Conservation (phyloP, 2,113 vertebrate genomes). For the Zosterops lateralis region DNA sequence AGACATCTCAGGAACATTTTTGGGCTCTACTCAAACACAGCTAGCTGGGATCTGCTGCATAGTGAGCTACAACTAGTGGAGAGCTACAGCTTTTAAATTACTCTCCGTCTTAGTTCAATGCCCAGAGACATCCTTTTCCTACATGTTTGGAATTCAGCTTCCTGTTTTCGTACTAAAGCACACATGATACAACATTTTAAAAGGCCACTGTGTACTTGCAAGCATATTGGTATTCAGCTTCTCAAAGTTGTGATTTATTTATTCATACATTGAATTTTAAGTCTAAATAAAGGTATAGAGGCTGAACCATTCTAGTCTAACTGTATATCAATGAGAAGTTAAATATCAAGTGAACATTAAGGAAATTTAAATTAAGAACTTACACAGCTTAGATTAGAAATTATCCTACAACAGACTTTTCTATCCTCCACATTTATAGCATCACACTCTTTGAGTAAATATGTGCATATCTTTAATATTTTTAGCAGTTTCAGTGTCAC, state of each 20-base stretch:
- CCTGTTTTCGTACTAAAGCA: neutral
- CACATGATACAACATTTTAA: neutral
- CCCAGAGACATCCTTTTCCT: neutral
- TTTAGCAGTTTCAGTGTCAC: neutral
- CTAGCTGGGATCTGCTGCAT: neutral
- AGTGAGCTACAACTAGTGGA: neutral
- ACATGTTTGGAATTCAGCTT: neutral
- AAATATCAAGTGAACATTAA: neutral
- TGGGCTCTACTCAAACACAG: neutral
- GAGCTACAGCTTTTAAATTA: neutral
- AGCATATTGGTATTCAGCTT: neutral
- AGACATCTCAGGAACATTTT: neutral
- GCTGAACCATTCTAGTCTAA: neutral
- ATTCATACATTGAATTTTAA: neutral
- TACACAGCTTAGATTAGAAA: neutral
- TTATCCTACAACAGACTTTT: neutral
- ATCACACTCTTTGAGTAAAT: neutral
- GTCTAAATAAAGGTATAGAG: neutral
- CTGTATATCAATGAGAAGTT: neutral
- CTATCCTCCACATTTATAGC: neutral
- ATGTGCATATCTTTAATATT: neutral
- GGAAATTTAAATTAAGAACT: neutral
- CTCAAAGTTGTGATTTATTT: neutral
- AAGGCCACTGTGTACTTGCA: neutral
- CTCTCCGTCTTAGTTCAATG: neutral